These are phyloP conservation scores for Zaprionus inermis DNA, from an alignment of 1,140 invertebrate genomes.

Conservation along the genomic window DNA sequence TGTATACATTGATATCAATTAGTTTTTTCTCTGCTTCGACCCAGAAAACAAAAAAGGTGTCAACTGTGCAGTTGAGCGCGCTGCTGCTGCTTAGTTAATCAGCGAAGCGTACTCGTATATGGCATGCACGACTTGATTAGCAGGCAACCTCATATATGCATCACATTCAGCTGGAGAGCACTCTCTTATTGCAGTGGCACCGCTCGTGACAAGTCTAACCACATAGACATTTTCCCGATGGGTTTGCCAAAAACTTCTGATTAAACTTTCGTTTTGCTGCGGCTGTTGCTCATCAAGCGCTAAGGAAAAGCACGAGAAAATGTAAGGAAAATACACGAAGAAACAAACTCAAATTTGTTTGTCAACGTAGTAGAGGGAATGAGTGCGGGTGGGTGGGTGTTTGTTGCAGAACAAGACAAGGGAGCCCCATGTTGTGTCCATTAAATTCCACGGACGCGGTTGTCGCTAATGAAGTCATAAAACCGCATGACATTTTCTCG, in stretches of 20 bases:
- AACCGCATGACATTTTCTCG: slow-evolving; percentile 77
- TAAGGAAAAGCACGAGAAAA: slow-evolving; percentile 66
- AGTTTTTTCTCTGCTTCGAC: background rate
- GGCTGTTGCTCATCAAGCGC: slow-evolving; percentile 52
- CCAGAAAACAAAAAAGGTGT: slow-evolving; percentile 62
- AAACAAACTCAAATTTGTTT: slow-evolving; percentile 75
- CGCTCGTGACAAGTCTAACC: slow-evolving; percentile 65
- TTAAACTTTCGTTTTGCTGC: slow-evolving; percentile 66
- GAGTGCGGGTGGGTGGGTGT: background rate
- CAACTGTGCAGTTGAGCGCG: slow-evolving; percentile 53
- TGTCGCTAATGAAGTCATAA: slow-evolving; percentile 82
- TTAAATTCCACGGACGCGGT: slow-evolving; percentile 68
- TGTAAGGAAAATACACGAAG: slow-evolving; percentile 60
- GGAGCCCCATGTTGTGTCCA: slow-evolving; percentile 43
- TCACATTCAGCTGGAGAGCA: slow-evolving; percentile 18
- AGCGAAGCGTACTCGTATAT: slow-evolving; percentile 54
- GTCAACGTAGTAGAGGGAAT: slow-evolving; percentile 13
- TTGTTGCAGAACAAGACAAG: slow-evolving; percentile 10
- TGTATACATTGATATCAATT: slow-evolving; percentile 46
- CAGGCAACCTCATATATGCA: slow-evolving; percentile 76
- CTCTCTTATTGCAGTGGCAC: slow-evolving; percentile 10
- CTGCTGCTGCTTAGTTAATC: slow-evolving; percentile 60
- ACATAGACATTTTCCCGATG: slow-evolving; percentile 41
- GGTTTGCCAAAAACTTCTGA: slow-evolving; percentile 52
- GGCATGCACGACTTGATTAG: slow-evolving; percentile 80